phyloP scores from a whole-genome alignment of 2,888 invertebrate species.

The Sussaba pulchella region DNA sequence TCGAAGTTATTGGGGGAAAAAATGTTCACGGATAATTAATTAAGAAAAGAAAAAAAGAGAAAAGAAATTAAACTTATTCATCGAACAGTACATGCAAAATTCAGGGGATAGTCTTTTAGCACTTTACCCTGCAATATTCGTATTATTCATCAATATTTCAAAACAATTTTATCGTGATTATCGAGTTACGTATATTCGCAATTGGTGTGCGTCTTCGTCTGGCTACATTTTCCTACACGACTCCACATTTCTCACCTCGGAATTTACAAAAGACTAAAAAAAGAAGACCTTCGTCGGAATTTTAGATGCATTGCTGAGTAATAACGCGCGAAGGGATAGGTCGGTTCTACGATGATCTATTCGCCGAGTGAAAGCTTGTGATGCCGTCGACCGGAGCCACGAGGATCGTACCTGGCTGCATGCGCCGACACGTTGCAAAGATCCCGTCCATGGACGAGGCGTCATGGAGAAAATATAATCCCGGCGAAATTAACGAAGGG shows the following conservation, averaged over 20 bases:
- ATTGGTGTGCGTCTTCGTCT: too few relatives aligned
- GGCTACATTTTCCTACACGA: too few relatives aligned
- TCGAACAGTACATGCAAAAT: conserved; percentile 1
- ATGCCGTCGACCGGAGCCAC: conserved; percentile 55
- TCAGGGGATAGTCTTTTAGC: not conserved
- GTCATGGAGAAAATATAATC: not conserved
- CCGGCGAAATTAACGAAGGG: not conserved
- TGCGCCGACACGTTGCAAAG: conserved; percentile 31
- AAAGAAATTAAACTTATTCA: too few relatives aligned
- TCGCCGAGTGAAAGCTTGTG: conserved; percentile 56
- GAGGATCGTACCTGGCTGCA: conserved; percentile 54
- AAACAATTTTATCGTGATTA: conserved; percentile 29
- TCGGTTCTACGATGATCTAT: conserved; percentile 37
- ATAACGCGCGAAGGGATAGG: conserved; percentile 25
- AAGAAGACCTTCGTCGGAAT: not conserved
- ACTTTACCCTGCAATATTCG: not conserved
- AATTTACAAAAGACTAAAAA: too few relatives aligned
- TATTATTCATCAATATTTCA: conserved; percentile 7
- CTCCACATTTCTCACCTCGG: too few relatives aligned
- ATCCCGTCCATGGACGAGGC: not conserved
- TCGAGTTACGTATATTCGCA: conserved; percentile 45
- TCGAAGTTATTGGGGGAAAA: too few relatives aligned
- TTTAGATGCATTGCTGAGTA: conserved; percentile 11
- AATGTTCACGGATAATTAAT: too few relatives aligned
- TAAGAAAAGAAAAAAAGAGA: too few relatives aligned